Evolutionary conservation across 2,888 invertebrate species (phyloP).

Genomic region (Hoplodrina ambigua): DNA sequence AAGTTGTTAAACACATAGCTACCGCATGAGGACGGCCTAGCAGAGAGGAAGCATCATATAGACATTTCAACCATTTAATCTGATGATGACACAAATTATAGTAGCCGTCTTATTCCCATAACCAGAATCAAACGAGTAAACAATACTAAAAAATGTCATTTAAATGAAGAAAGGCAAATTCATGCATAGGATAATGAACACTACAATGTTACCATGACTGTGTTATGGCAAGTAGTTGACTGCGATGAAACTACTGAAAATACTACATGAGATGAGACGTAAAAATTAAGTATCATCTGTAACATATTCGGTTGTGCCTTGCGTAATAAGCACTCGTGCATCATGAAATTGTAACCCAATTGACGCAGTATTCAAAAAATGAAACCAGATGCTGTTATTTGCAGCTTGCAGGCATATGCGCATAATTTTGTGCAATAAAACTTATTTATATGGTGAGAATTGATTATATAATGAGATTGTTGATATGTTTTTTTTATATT

Average conservation of each 20-base stretch:
- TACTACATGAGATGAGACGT: neutral
- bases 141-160: too few relatives aligned
- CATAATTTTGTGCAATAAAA: constrained; percentile 41
- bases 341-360: constrained; percentile 27
- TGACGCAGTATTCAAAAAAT: constrained; percentile 45
- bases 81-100: too few relatives aligned
- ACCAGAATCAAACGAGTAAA: too few relatives aligned
- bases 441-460: constrained; percentile 14
- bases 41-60: too few relatives aligned
- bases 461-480: constrained; percentile 23
- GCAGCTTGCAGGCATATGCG: constrained; percentile 19
- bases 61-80: too few relatives aligned
- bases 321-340: constrained; percentile 2
- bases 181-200: too few relatives aligned
- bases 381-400: constrained; percentile 18
- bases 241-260: neutral
- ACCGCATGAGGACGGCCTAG: too few relatives aligned
- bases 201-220: neutral
- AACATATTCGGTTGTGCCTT: constrained; percentile 7
- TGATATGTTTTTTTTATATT: constrained; percentile 20
- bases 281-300: neutral
- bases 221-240: neutral
- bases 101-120: too few relatives aligned
- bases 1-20: too few relatives aligned
- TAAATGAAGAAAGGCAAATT: too few relatives aligned